These are phyloP conservation scores for Eulithis testata DNA, from an alignment of 2,888 invertebrate genomes.

Conservation along the genomic window DNA sequence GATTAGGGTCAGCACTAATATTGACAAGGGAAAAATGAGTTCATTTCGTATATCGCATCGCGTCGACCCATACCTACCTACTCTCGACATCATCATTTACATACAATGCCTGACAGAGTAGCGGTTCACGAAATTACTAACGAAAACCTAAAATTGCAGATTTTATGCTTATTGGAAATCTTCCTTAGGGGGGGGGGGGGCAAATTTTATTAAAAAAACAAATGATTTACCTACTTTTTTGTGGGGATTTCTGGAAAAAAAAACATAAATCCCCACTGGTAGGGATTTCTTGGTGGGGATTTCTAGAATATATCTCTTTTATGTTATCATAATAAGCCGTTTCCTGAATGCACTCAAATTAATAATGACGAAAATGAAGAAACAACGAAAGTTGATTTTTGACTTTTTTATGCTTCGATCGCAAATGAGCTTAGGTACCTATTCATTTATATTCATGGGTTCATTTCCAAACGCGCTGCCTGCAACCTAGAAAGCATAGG, in stretches of 20 bases:
- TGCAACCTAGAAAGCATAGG: constrained; percentile 4
- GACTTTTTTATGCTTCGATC: constrained; percentile 44
- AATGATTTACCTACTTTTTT: constrained; percentile 50
- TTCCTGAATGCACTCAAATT: constrained; percentile 49
- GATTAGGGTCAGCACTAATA: constrained; percentile 3
- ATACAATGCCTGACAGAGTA: constrained; percentile 61
- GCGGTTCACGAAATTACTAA: constrained; percentile 54
- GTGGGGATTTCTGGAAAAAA: no score
- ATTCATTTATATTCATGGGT: constrained; percentile 43
- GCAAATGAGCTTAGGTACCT: constrained; percentile 35
- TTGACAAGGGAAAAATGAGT: constrained; percentile 14
- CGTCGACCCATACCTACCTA: constrained; percentile 45
- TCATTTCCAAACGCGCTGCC: constrained; percentile 26
- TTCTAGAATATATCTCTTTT: no score
- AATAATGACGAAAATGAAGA: constrained; percentile 45
- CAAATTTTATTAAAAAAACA: constrained; percentile 51
- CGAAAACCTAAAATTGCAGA: constrained; percentile 48
- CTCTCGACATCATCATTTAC: constrained; percentile 49
- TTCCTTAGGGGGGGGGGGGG: constrained; percentile 48
- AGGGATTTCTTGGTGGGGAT: no score
- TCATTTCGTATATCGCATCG: constrained; percentile 1
- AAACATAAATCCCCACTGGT: no score
- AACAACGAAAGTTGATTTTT: constrained; percentile 41
- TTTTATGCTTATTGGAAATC: constrained; percentile 46
- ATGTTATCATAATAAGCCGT: constrained; percentile 47